These are phyloP conservation scores for Limnothrissa miodon DNA, from an alignment of 2,113 vertebrate genomes.

Conservation along the genomic window DNA sequence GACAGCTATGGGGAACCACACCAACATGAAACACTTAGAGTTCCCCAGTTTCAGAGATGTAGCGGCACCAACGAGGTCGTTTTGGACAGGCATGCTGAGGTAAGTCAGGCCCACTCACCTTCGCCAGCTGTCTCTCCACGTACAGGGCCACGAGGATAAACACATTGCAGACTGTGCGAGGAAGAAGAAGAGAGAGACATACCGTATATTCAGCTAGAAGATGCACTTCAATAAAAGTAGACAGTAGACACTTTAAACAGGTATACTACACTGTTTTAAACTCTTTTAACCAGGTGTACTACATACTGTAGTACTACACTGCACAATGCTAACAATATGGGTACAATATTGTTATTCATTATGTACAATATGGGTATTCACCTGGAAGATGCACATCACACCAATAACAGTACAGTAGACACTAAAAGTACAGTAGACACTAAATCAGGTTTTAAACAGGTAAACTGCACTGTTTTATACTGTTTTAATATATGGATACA, in stretches of 20 bases:
- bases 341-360: no score
- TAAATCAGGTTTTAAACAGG: no score
- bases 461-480: background rate
- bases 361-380: no score
- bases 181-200: background rate
- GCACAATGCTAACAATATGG: no score
- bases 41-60: background rate
- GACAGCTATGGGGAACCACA: background rate
- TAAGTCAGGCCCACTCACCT: conserved; percentile 67
- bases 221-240: background rate
- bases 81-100: background rate
- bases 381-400: no score
- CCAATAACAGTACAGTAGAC: no score
- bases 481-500: no score
- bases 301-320: no score
- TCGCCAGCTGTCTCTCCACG: conserved; percentile 77
- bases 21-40: background rate
- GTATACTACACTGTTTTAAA: background rate
- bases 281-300: no score
- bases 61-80: background rate
- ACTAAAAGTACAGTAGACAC: background rate
- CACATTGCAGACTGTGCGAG: conserved; percentile 74
- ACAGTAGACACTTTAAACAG: background rate
- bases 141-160: conserved; percentile 79
- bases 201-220: background rate